Conservation (phyloP, 2,797 vertebrate genomes). For the Crypturellus tataupa region DNA sequence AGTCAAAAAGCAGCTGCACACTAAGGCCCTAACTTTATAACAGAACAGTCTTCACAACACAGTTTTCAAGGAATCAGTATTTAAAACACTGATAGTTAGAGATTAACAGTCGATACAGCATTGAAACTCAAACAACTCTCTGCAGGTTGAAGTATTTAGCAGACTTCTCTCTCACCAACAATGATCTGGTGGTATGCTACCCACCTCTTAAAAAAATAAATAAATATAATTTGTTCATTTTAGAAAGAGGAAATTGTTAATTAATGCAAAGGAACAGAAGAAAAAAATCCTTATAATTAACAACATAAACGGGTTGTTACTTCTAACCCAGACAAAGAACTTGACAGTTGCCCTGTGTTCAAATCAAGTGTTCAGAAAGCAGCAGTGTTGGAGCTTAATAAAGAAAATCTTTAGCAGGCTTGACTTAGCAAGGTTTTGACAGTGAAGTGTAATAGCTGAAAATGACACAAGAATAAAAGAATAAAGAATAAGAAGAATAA, state of each 20-base stretch:
- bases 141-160: background rate
- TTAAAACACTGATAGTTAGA: background rate
- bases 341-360: background rate
- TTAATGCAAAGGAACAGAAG: rapidly evolving
- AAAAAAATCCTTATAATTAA: background rate
- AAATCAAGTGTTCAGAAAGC: background rate
- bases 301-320: rapidly evolving
- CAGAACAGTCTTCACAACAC: background rate
- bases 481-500: too few species aligned
- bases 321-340: background rate
- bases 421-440: background rate
- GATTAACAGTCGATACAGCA: background rate
- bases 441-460: rapidly evolving
- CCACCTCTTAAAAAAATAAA: background rate
- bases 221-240: background rate
- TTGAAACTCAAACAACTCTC: rapidly evolving
- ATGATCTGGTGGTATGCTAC: rapidly evolving
- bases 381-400: too few species aligned
- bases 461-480: too few species aligned
- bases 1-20: background rate
- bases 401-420: background rate
- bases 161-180: background rate
- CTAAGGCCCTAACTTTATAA: background rate
- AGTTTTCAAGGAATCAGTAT: background rate
- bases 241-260: background rate